Base-by-base conservation (phyloP, 2,113 vertebrate species). In the Sardina pilchardus region DNA sequence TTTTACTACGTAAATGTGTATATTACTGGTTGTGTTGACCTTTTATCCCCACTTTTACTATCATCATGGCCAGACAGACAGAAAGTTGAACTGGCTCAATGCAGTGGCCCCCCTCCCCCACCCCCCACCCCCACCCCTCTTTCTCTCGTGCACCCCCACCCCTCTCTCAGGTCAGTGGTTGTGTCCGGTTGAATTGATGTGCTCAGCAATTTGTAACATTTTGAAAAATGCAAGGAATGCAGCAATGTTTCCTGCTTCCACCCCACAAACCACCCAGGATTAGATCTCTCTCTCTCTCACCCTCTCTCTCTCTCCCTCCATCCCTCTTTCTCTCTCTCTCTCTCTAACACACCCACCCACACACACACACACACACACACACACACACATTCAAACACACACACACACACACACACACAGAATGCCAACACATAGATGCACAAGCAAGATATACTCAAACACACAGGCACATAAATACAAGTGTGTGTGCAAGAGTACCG, bases 151-250 rank as follows among this genome's bases (percentile, higher is more conserved):
- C 26, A 81, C 81, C 47, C 83, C 21, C 42, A 10, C 44, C 43
- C 82, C 47, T 17, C 83, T 83, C 78, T 80, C 71, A 67, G 83
- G 85, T 83, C 84, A 83, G 84, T 89, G 80, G 48, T 83, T 63
- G 84, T 84, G 87, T 92, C 83, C 85, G 63, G 89, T 81, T 81
- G 82, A 88, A 88, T 86, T 53, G 81, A 87, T 85, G 88, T 47
- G 26, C 83, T 90, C 88, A 90, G 87, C 90, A 88, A 88, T 88
- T 85, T 90, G 83, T 56, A 59, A 86, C 82, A 50, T 90, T 90
- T 88, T 80, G 85, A 89, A 85, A 86, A 89, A 91, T 89, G 88
- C 82, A 83, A 81, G 88, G 88, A 90, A 90, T 90, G 87, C 85
- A 83, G 39, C 81, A 78, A 67, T 53, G 50, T 88, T 92, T 91